Percentiles rank a stretch among this genome's conserved stretches.
phyloP scores from a whole-genome alignment of 1,140 invertebrate genomes.

The Hycleus cichorii region DNA sequence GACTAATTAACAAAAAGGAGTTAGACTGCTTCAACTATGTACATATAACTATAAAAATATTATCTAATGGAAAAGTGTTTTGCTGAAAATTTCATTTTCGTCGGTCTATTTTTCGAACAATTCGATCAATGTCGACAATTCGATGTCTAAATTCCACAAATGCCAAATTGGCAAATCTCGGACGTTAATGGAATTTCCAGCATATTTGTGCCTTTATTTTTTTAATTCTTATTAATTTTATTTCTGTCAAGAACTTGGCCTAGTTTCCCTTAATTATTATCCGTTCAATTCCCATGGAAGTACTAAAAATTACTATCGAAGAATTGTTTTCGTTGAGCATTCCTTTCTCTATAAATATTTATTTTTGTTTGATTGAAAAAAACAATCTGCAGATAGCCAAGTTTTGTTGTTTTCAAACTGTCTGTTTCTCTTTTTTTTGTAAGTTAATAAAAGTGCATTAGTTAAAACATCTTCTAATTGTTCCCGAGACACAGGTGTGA shows the following conservation, averaged over 20 bases:
- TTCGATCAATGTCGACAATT: too few relatives aligned
- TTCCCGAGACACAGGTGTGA: neutral
- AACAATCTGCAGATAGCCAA: slow-evolving; percentile 1
- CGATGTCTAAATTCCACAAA: too few relatives aligned
- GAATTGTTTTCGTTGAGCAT: too few relatives aligned
- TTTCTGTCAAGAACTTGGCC: slow-evolving; percentile 21
- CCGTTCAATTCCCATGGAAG: too few relatives aligned
- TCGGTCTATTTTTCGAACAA: slow-evolving; percentile 1
- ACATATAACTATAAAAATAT: slow-evolving; percentile 3
- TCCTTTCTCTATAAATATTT: too few relatives aligned
- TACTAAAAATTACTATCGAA: too few relatives aligned
- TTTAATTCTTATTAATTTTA: slow-evolving; percentile 26
- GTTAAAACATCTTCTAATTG: slow-evolving; percentile 3
- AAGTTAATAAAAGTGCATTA: slow-evolving; percentile 15
- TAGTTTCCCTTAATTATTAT: neutral
- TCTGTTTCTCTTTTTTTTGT: neutral
- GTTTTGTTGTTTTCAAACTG: slow-evolving; percentile 4
- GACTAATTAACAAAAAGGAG: slow-evolving; percentile 23
- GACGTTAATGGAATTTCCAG: slow-evolving; percentile 26
- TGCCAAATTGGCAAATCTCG: slow-evolving; percentile 1
- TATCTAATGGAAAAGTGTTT: slow-evolving; percentile 17
- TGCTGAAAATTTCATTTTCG: slow-evolving; percentile 28
- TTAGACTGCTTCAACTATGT: slow-evolving; percentile 31
- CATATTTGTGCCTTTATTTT: slow-evolving; percentile 31
- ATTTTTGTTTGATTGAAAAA: too few relatives aligned